Evolutionary conservation across 2,113 vertebrate species (phyloP).

Genomic region (Hyperoodon ampullatus): DNA sequence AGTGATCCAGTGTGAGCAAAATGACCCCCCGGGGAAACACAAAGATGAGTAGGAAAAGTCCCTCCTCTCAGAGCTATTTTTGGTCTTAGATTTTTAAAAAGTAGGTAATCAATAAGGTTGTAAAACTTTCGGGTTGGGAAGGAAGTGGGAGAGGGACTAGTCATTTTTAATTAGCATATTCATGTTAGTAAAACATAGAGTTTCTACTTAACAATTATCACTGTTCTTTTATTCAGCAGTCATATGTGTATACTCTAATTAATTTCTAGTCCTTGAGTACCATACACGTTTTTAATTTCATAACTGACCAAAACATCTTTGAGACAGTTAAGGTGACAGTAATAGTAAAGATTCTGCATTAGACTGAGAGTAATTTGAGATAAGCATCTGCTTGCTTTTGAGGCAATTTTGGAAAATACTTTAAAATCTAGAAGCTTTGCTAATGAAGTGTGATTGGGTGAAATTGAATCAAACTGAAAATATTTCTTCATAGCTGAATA

Average conservation of each 20-base stretch:
- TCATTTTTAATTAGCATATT: background rate
- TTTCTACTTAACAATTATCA: background rate
- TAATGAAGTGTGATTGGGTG: background rate
- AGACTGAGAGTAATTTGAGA: background rate
- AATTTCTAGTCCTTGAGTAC: background rate
- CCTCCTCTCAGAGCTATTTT: background rate
- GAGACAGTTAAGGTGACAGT: background rate
- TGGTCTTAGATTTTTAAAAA: background rate
- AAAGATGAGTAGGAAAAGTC: background rate
- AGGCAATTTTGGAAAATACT: constrained; percentile 15
- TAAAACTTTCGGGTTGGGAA: background rate
- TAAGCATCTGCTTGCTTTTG: constrained; percentile 1
- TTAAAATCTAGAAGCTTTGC: constrained; percentile 19
- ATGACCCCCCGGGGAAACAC: background rate
- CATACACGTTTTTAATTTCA: background rate
- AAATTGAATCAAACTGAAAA: constrained; percentile 28
- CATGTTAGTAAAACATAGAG: background rate
- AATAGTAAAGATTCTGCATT: constrained; percentile 21
- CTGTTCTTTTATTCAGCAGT: background rate
- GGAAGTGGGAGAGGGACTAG: background rate
- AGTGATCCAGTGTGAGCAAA: background rate
- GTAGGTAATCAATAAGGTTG: background rate
- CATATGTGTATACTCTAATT: background rate
- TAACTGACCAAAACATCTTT: background rate
- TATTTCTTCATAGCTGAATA: constrained; percentile 1